Percentiles rank a stretch among this genome's conserved stretches.
Evolutionary conservation across 2,888 invertebrate species (phyloP).

Genomic region (Acanthacorydalis orientalis): DNA sequence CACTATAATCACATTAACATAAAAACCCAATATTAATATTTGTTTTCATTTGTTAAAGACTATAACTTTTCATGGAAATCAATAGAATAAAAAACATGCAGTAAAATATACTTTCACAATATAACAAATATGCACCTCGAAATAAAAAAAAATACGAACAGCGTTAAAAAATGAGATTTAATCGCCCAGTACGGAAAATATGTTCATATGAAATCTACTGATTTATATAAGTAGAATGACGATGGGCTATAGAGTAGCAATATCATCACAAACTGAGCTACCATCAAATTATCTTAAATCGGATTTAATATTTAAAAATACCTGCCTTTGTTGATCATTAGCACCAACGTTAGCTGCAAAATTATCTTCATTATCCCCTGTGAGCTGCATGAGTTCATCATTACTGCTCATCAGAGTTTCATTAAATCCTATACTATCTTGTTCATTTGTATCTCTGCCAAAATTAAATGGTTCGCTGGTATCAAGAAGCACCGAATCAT

Average conservation of each 20-base stretch:
- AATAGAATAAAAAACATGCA: no score
- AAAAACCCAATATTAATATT: background rate
- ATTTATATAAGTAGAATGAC: no score
- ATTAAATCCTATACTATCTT: background rate
- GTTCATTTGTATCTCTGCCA: background rate
- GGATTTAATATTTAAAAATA: no score
- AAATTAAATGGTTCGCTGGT: background rate
- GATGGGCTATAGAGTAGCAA: no score
- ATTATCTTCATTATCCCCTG: background rate
- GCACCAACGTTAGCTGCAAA: background rate
- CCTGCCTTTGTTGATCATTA: background rate
- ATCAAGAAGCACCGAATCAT: background rate
- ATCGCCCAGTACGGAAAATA: background rate
- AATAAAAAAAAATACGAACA: background rate
- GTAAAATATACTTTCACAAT: background rate
- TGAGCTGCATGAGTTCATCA: constrained; percentile 1
- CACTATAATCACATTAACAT: background rate
- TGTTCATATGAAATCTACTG: background rate
- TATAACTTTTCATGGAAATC: no score
- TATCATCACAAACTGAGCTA: no score
- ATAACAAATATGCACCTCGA: background rate
- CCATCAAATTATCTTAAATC: no score
- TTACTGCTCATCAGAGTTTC: background rate
- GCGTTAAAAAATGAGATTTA: background rate
- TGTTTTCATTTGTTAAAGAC: background rate